phyloP scores from a whole-genome alignment of 2,797 vertebrate species.

The Arnoldichthys spilopterus region DNA sequence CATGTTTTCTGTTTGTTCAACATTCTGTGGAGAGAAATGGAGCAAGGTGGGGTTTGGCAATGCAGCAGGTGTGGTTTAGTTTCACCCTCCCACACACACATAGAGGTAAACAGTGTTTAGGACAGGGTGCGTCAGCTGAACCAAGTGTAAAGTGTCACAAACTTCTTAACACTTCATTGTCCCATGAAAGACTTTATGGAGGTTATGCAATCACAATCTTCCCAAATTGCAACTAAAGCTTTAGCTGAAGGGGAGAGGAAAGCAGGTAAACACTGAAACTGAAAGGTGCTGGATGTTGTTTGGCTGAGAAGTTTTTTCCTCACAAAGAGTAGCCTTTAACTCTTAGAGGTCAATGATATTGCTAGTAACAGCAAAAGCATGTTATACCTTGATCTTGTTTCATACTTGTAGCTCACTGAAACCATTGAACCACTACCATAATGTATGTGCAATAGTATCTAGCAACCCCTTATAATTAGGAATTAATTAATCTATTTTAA shows the following conservation, averaged over 20 bases:
- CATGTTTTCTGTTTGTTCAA: conserved; percentile 29
- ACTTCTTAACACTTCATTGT: conserved; percentile 1
- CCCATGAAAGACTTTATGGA: background rate
- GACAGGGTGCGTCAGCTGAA: conserved; percentile 38
- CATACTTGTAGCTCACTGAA: background rate
- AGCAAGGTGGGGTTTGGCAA: conserved; percentile 27
- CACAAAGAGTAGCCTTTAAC: background rate
- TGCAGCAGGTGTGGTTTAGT: conserved; percentile 32
- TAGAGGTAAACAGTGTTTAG: conserved; percentile 44
- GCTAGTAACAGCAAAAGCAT: background rate
- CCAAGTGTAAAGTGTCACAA: conserved; percentile 34
- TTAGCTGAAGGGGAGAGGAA: conserved; percentile 16
- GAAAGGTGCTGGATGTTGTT: background rate
- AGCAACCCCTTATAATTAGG: no score
- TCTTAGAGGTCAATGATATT: no score
- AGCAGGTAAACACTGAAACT: conserved; percentile 6
- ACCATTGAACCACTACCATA: no score
- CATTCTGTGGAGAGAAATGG: conserved; percentile 32
- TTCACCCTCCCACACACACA: conserved; percentile 41
- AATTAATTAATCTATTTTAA: no score
- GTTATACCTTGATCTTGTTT: background rate
- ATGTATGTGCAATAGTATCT: no score
- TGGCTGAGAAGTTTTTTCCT: background rate
- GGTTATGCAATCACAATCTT: conserved; percentile 24
- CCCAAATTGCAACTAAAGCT: conserved; percentile 26